These are phyloP conservation scores for Gryllus longicercus DNA, from an alignment of 2,888 invertebrate species.

Conservation along the genomic window DNA sequence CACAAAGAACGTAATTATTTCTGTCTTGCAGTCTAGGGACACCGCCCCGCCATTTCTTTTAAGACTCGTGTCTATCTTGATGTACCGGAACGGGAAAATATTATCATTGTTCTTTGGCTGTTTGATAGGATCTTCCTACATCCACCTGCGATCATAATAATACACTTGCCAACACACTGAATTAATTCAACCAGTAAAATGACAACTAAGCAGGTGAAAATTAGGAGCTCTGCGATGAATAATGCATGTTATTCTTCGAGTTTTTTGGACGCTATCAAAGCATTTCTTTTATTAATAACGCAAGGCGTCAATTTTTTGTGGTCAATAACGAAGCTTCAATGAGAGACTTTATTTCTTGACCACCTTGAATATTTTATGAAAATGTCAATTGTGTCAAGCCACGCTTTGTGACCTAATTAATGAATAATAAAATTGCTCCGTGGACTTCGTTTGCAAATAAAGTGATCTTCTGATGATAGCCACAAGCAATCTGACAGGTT, in stretches of 20 bases:
- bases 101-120: conserved; percentile 8
- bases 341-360: no score
- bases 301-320: no score
- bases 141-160: conserved; percentile 10
- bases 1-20: neutral
- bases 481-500: no score
- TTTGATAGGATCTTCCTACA: neutral
- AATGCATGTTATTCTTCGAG: neutral
- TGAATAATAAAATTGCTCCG: no score
- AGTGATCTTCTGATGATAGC: no score
- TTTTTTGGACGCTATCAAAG: neutral
- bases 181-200: neutral
- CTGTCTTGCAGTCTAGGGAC: neutral
- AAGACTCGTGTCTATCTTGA: neutral
- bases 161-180: neutral
- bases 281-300: no score
- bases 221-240: neutral
- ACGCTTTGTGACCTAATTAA: no score
- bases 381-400: no score
- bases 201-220: conserved; percentile 1
- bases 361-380: no score
- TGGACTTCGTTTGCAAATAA: no score
- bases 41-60: neutral
- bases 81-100: neutral
- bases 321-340: no score